These are phyloP conservation scores for Hoplodrina blanda DNA, from an alignment of 2,888 invertebrate genomes.

Conservation along the genomic window DNA sequence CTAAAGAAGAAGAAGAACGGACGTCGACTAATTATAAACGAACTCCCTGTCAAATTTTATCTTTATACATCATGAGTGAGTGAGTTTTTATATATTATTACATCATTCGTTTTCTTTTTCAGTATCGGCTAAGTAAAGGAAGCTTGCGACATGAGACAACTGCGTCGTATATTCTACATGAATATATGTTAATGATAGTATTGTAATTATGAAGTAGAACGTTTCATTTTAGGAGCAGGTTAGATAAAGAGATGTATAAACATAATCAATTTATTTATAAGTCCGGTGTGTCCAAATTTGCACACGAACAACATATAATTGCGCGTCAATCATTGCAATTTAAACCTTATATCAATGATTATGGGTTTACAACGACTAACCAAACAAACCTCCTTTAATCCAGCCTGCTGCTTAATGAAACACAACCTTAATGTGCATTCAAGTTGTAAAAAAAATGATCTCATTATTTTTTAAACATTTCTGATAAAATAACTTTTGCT, in stretches of 20 bases:
- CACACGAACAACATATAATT: background rate
- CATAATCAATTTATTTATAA: background rate
- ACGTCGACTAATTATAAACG: too few relatives aligned
- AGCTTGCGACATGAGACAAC: slow-evolving; percentile 1
- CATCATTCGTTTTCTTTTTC: slow-evolving; percentile 6
- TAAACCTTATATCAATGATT: background rate
- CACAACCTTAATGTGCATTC: background rate
- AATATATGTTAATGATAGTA: slow-evolving; percentile 10
- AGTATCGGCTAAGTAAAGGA: slow-evolving; percentile 50
- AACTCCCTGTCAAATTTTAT: too few relatives aligned
- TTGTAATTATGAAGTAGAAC: slow-evolving; percentile 3
- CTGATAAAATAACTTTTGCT: slow-evolving; percentile 43
- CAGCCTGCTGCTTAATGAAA: slow-evolving; percentile 29
- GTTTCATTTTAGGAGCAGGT: slow-evolving; percentile 30
- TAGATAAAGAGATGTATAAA: background rate
- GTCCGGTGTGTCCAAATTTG: too few relatives aligned
- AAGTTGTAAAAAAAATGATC: slow-evolving; percentile 35
- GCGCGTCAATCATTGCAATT: background rate
- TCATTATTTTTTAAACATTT: slow-evolving; percentile 42
- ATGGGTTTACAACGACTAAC: background rate
- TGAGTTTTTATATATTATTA: background rate
- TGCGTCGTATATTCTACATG: background rate
- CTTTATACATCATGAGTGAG: too few relatives aligned
- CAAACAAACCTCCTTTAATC: background rate
- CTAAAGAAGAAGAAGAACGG: too few relatives aligned